phyloP scores from a whole-genome alignment of 2,113 vertebrate genomes.

The Spea bombifrons region DNA sequence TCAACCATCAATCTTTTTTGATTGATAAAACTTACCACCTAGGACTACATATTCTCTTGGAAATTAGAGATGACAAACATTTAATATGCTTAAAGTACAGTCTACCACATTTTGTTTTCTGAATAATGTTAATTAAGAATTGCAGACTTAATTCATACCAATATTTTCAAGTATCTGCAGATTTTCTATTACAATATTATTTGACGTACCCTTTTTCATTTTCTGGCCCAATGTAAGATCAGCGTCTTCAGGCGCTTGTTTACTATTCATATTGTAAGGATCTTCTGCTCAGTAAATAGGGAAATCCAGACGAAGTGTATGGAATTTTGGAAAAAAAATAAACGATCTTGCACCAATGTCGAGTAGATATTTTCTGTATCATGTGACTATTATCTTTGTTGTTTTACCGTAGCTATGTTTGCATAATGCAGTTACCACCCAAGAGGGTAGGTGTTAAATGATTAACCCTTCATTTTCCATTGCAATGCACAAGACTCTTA shows the following conservation, averaged over 20 bases:
- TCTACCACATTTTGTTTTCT: too few species aligned
- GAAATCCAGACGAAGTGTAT: not conserved
- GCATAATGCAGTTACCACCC: constrained; percentile 35
- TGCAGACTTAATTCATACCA: too few species aligned
- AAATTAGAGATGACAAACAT: too few species aligned
- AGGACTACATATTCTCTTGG: too few species aligned
- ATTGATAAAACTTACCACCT: too few species aligned
- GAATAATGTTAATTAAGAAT: too few species aligned
- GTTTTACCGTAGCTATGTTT: constrained; percentile 19
- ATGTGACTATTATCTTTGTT: not conserved
- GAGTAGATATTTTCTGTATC: not conserved
- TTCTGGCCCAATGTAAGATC: constrained; percentile 10
- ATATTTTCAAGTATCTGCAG: too few species aligned
- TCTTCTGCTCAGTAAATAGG: not conserved
- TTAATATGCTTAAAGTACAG: too few species aligned
- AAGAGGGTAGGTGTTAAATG: not conserved
- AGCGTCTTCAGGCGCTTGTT: constrained; percentile 9
- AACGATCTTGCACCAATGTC: not conserved
- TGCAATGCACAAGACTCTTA: not conserved
- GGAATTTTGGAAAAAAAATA: not conserved
- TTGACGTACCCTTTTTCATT: constrained; percentile 28
- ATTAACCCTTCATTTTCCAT: constrained; percentile 1
- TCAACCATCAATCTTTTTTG: too few species aligned
- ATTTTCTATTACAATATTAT: too few species aligned
- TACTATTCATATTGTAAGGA: constrained; percentile 27